phyloP scores from a whole-genome alignment of 2,888 invertebrate species.

The Eupeodes latifasciatus region DNA sequence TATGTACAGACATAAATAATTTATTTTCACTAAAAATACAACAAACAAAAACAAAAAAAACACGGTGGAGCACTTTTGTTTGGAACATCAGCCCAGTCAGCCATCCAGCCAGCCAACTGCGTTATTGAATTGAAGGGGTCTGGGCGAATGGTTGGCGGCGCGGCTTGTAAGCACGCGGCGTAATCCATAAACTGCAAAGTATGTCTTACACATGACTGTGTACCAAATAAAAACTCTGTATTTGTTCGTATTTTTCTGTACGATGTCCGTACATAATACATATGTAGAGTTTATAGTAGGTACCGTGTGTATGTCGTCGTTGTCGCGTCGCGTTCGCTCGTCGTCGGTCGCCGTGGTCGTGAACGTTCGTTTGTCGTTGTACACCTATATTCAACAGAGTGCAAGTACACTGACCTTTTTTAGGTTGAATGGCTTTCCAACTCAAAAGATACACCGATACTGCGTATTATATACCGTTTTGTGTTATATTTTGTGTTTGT shows the following conservation, averaged over 20 bases:
- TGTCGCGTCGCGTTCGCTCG: neutral
- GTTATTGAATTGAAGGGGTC: conserved; percentile 13
- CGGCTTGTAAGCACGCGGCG: conserved; percentile 18
- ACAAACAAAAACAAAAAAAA: conserved; percentile 24
- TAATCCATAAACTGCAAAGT: conserved; percentile 40
- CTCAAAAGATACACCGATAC: conserved; percentile 67
- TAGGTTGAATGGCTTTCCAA: conserved; percentile 74
- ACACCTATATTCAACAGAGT: conserved; percentile 61
- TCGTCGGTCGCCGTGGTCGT: neutral
- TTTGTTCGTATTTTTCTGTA: conserved; percentile 11
- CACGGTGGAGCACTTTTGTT: conserved; percentile 15
- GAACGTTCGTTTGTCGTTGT: neutral
- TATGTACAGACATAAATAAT: conserved; percentile 68
- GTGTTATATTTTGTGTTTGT: conserved; percentile 12
- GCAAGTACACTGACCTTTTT: conserved; percentile 76
- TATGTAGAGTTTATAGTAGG: too few species aligned
- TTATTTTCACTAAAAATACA: conserved; percentile 63
- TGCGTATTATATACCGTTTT: conserved; percentile 67
- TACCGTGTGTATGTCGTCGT: too few species aligned
- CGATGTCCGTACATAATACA: neutral
- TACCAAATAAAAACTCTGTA: neutral
- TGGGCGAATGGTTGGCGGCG: neutral
- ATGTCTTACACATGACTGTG: conserved; percentile 39
- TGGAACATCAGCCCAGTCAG: conserved; percentile 7
- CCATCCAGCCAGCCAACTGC: neutral